phyloP scores from a whole-genome alignment of 2,113 vertebrate genomes.

The Limnothrissa miodon region DNA sequence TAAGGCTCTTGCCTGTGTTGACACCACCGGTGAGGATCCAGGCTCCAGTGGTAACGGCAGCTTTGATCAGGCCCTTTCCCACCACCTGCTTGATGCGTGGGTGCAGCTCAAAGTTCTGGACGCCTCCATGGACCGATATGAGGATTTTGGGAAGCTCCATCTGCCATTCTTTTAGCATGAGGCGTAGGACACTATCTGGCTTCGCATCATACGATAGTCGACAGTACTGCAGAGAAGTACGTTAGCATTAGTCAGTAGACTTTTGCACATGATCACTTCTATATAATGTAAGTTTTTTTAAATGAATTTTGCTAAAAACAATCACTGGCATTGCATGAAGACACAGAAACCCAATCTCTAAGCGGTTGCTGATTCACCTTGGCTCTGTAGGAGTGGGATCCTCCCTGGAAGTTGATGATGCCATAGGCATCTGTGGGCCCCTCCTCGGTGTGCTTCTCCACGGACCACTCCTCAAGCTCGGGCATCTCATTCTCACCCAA shows the following conservation, averaged over 20 bases:
- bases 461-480: constrained; percentile 88
- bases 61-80: constrained; percentile 98
- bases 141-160: constrained; percentile 99
- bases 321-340: neutral
- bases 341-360: neutral
- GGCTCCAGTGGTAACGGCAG: constrained; percentile 96
- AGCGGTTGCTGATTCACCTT: constrained; percentile 71
- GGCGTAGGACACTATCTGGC: constrained; percentile 89
- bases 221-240: constrained; percentile 76
- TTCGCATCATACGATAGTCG: constrained; percentile 90
- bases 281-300: no score
- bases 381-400: constrained; percentile 97
- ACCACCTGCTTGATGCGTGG: constrained; percentile 96
- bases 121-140: constrained; percentile 96
- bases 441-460: constrained; percentile 95
- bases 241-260: no score
- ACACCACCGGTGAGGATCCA: constrained; percentile 99
- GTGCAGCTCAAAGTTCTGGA: constrained; percentile 98
- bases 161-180: constrained; percentile 98
- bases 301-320: no score
- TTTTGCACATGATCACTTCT: no score
- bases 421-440: constrained; percentile 94
- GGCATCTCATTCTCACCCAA: constrained; percentile 82
- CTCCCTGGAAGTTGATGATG: constrained; percentile 98
- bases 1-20: constrained; percentile 81